phyloP scores from a whole-genome alignment of 2,888 invertebrate species.

The Drosophila falleni region DNA sequence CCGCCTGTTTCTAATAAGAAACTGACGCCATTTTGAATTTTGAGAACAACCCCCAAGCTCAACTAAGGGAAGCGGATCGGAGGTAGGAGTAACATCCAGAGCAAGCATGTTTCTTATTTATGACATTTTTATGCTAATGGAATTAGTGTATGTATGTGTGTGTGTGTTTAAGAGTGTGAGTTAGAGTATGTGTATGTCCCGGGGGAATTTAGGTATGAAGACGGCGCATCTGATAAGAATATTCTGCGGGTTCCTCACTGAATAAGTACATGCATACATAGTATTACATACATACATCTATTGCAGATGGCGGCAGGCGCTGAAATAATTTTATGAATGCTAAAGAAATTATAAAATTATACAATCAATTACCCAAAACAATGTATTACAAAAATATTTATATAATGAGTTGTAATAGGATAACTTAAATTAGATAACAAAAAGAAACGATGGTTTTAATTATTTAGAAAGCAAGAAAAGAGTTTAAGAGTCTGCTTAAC shows the following conservation, averaged over 20 bases:
- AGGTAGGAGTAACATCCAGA: slow-evolving; percentile 43
- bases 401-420: neutral
- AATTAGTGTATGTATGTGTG: slow-evolving; percentile 44
- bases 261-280: neutral
- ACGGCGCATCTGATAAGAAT: slow-evolving; percentile 69
- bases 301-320: slow-evolving; percentile 50
- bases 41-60: slow-evolving; percentile 62
- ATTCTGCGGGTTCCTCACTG: slow-evolving; percentile 44
- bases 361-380: too few species aligned
- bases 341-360: neutral
- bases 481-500: too few species aligned
- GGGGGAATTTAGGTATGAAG: slow-evolving; percentile 53
- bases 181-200: slow-evolving; percentile 29
- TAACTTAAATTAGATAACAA: too few species aligned
- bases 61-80: slow-evolving; percentile 33
- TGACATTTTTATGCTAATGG: slow-evolving; percentile 82
- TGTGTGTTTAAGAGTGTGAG: slow-evolving; percentile 24
- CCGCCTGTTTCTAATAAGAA: slow-evolving; percentile 83
- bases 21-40: slow-evolving; percentile 82
- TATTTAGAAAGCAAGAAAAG: too few species aligned
- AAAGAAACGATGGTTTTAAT: too few species aligned
- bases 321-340: slow-evolving; percentile 37
- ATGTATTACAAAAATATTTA: neutral
- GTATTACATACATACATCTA: neutral
- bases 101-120: slow-evolving; percentile 76